A percentile compares a stretch with the other conserved stretches of the same genome.
These are phyloP conservation scores for Bujurquina vittata DNA, from an alignment of 2,113 vertebrate genomes.

Conservation along the genomic window DNA sequence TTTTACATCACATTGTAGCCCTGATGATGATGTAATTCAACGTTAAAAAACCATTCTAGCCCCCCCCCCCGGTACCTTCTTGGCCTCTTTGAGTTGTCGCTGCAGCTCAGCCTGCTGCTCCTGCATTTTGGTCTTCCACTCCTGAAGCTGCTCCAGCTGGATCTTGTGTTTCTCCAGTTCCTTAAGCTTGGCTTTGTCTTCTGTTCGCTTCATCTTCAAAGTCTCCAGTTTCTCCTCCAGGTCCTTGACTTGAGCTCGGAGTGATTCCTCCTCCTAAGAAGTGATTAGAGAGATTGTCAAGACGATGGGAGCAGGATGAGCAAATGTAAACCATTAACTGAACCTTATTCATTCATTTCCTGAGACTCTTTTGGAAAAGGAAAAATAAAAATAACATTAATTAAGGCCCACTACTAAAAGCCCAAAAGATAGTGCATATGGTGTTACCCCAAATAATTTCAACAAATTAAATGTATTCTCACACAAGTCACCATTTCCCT, in stretches of 20 bases:
- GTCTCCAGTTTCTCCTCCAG: constrained; percentile 98
- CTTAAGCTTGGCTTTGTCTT: constrained; percentile 96
- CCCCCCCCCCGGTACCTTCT: constrained; percentile 81
- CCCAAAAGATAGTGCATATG: not conserved
- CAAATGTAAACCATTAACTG: not conserved
- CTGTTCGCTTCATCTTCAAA: constrained; percentile 89
- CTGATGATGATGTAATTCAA: not conserved
- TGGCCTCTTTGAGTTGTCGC: constrained; percentile 95
- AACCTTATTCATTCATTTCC: not conserved
- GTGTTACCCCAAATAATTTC: not conserved
- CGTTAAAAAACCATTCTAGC: not conserved
- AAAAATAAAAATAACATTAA: not conserved
- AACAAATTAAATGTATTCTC: not conserved
- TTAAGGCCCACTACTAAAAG: not conserved
- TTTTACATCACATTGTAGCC: not conserved
- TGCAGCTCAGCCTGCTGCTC: constrained; percentile 96
- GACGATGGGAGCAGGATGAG: not conserved
- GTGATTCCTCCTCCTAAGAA: constrained; percentile 89
- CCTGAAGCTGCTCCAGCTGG: constrained; percentile 97
- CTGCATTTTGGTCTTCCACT: constrained; percentile 99
- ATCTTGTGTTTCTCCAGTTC: constrained; percentile 98
- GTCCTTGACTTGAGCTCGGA: constrained; percentile 91
- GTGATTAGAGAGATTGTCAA: not conserved
- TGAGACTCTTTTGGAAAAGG: not conserved
- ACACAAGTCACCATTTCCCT: not conserved